phyloP scores from a whole-genome alignment of 2,113 vertebrate genomes.

The Zosterops borbonicus region DNA sequence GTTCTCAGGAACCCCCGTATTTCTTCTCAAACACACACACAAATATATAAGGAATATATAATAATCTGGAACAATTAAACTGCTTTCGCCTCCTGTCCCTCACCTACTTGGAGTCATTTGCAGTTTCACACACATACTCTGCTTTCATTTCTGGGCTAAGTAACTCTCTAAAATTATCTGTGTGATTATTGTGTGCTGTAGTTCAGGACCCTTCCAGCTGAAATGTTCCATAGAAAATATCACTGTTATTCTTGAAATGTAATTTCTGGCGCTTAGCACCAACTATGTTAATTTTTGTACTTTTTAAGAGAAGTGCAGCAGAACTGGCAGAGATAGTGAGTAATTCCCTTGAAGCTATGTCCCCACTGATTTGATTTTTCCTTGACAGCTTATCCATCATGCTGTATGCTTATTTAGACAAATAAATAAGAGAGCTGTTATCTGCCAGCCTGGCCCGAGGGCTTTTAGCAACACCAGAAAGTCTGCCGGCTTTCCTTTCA shows the following conservation, averaged over 20 bases:
- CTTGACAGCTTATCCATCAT: conserved; percentile 72
- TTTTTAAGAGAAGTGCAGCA: conserved; percentile 43
- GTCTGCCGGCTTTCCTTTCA: conserved; percentile 55
- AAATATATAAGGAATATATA: not conserved
- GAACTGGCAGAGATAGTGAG: conserved; percentile 50
- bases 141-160: not conserved
- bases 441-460: conserved; percentile 65
- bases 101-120: not conserved
- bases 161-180: not conserved
- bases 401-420: conserved; percentile 72
- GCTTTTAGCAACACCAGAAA: conserved; percentile 65
- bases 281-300: conserved; percentile 55
- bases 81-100: not conserved
- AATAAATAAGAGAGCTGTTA: conserved; percentile 68
- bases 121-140: not conserved
- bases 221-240: conserved; percentile 32
- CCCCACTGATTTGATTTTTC: conserved; percentile 64
- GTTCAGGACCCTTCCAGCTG: conserved; percentile 26
- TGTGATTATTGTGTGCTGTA: not conserved
- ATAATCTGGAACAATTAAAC: conserved; percentile 9
- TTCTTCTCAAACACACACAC: not conserved
- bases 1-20: not conserved
- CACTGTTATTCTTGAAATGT: conserved; percentile 6
- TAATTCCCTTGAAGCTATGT: conserved; percentile 69
- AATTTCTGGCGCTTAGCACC: conserved; percentile 36